phyloP scores from a whole-genome alignment of 2,888 invertebrate genomes.

The Microctonus aethiopoides region DNA sequence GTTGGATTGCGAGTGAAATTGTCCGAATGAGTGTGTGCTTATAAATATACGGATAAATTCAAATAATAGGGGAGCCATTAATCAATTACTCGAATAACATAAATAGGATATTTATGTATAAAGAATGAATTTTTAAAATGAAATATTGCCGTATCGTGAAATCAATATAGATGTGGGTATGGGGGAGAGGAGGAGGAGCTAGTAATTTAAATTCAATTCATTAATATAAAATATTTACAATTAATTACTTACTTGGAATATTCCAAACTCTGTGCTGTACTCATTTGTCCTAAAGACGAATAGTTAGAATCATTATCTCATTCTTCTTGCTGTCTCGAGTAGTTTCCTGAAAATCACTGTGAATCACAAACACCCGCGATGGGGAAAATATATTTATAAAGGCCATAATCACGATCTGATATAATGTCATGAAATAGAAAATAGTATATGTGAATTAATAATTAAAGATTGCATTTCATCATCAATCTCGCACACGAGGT shows the following conservation, averaged over 20 bases:
- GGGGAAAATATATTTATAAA: not conserved
- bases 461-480: slow-evolving; percentile 13
- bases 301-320: slow-evolving; percentile 53
- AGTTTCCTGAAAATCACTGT: too few relatives aligned
- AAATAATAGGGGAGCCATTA: slow-evolving; percentile 1
- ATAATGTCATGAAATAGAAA: not conserved
- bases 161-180: not conserved
- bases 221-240: not conserved
- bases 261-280: slow-evolving; percentile 63
- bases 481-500: slow-evolving; percentile 10
- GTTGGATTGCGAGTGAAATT: slow-evolving; percentile 8
- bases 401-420: not conserved
- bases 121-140: not conserved
- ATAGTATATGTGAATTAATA: not conserved
- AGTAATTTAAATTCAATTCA: not conserved
- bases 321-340: slow-evolving; percentile 24
- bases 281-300: slow-evolving; percentile 59
- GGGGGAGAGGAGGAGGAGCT: too few relatives aligned
- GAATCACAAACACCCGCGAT: slow-evolving; percentile 10
- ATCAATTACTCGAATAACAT: not conserved
- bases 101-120: not conserved
- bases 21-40: not conserved
- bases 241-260: slow-evolving; percentile 61
- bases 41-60: not conserved
- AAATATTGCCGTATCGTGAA: slow-evolving; percentile 4